phyloP scores from a whole-genome alignment of 2,113 vertebrate genomes.

The Melanotaenia duboulayi region DNA sequence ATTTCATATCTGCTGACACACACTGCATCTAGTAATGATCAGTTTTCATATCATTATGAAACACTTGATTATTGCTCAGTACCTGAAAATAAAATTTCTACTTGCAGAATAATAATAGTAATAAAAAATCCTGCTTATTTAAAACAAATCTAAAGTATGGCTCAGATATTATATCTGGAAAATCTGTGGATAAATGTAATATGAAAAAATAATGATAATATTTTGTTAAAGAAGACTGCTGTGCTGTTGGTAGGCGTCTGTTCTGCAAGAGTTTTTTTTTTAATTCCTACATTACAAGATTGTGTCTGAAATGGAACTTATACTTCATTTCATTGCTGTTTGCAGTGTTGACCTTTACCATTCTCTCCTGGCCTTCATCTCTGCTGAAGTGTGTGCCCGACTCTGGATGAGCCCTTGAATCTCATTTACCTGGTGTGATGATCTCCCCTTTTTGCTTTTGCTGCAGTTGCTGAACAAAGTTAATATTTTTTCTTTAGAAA shows the following conservation, averaged over 20 bases:
- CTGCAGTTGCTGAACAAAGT: constrained; percentile 59
- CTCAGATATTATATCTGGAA: constrained; percentile 15
- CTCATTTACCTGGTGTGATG: constrained; percentile 75
- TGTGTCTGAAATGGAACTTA: constrained; percentile 67
- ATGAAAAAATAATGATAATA: constrained; percentile 1
- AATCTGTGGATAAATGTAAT: constrained; percentile 13
- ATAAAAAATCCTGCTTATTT: not conserved
- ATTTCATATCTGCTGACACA: too few relatives aligned
- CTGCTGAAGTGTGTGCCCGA: constrained; percentile 74
- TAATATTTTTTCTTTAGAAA: constrained; percentile 64
- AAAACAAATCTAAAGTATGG: not conserved
- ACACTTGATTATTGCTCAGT: not conserved
- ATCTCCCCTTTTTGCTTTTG: constrained; percentile 62
- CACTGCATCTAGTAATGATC: too few relatives aligned
- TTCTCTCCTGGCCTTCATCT: constrained; percentile 76
- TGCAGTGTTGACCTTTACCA: constrained; percentile 80
- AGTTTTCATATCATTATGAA: not conserved
- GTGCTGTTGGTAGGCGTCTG: constrained; percentile 9
- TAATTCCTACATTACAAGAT: constrained; percentile 56
- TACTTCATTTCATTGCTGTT: constrained; percentile 74
- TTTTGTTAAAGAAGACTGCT: constrained; percentile 29
- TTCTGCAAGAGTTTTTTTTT: constrained; percentile 56
- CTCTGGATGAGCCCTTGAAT: constrained; percentile 79
- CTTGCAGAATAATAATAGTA: not conserved
- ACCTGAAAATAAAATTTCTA: not conserved